These are phyloP conservation scores for Nowickia ferox DNA, from an alignment of 2,888 invertebrate species.

Conservation along the genomic window DNA sequence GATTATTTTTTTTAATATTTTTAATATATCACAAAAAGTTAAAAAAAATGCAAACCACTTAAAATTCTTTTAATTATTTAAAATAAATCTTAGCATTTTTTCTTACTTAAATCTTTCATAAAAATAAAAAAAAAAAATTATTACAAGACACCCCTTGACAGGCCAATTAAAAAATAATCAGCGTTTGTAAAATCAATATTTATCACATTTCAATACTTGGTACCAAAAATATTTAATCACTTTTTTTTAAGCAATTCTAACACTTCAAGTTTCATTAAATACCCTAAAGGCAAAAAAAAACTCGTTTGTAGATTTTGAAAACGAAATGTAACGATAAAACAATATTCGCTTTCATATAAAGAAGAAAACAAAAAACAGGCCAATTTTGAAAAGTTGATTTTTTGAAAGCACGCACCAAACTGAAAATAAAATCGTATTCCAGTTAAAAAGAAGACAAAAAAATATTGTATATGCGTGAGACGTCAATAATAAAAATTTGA, in stretches of 20 bases:
- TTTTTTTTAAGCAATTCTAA: conserved; percentile 30
- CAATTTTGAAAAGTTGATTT: conserved; percentile 48
- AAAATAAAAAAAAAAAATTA: not conserved
- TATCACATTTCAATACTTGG: not conserved
- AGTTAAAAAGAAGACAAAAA: conserved; percentile 13
- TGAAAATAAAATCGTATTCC: conserved; percentile 33
- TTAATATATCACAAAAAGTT: no score
- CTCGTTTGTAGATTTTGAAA: conserved; percentile 34
- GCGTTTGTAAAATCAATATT: conserved; percentile 36
- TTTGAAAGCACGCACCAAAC: conserved; percentile 57
- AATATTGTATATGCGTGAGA: conserved; percentile 62
- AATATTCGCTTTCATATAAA: not conserved
- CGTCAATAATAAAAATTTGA: conserved; percentile 63
- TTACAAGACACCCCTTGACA: conserved; percentile 35
- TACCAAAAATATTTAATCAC: not conserved
- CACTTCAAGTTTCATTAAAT: conserved; percentile 10
- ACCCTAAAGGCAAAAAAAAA: conserved; percentile 32
- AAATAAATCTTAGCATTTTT: no score
- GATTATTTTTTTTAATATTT: no score
- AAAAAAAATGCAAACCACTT: no score
- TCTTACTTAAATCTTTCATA: not conserved
- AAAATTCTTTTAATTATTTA: no score
- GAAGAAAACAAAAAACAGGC: conserved; percentile 28
- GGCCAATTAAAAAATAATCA: conserved; percentile 67
- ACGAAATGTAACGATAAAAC: not conserved